Base-by-base conservation (phyloP, 2,797 vertebrate species). In the Darevskia nairensis region DNA sequence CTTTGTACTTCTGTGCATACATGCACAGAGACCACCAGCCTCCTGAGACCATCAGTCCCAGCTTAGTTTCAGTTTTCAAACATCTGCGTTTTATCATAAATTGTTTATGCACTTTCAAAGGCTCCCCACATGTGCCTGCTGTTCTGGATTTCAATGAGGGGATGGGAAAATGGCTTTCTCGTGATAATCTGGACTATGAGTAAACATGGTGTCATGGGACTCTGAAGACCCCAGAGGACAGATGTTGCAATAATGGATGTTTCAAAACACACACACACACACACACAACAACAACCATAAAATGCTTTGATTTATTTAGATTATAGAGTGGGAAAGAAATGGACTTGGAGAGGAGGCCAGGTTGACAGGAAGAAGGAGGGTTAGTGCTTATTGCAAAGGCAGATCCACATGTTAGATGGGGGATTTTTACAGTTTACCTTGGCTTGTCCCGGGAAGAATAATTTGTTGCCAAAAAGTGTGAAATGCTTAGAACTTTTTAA, bases 131-230 rank as follows among this genome's bases (percentile, higher is more conserved):
- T 89, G 85, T 93, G 90, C 88, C 89, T 76, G 74, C 88, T 86
- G 92, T 89, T 93, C 89, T 88, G 93, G 90, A 94, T 91, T 92
- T 90, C 66, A 93, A 89, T 90, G 91, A 88, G 92, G 89, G 95
- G 93, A 90, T 94, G 94, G 94, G 95, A 95, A 95, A 95, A 93
- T 41, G 89, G 89, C 89, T 92, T 93, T 94, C 87, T 95, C 93
- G 94, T 96, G 93, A 90, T 94, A 95, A 96, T 96, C 94, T 94
- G 89, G 80, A 93, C 95, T 93, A 91, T 95, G 95, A 94, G 94
- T 96, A 95, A 95, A 96, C 90, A 93, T n/a, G 1, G 93, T 97
- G 97, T 97, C 97, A 96, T 97, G 97, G 96, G 97, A 97, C 96
- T 95, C 78, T 25, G 80, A 89, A 94, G 97, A 97, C 97, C 96